phyloP scores from a whole-genome alignment of 2,888 invertebrate genomes.

The Phyllotreta striolata region DNA sequence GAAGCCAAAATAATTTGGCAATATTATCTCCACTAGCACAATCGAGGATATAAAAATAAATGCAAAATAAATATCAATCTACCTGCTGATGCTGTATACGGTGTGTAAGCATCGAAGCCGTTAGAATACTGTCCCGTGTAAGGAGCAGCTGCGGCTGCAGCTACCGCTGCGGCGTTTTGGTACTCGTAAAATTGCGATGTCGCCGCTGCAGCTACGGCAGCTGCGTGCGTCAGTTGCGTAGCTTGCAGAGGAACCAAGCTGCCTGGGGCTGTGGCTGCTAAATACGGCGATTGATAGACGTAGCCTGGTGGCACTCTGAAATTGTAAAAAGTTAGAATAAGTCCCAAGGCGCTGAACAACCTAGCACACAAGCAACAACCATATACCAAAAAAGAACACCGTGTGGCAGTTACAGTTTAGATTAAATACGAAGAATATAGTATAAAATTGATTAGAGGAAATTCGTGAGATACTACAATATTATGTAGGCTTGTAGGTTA shows the following conservation, averaged over 20 bases:
- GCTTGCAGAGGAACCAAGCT: slow-evolving; percentile 73
- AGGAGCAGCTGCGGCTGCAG: slow-evolving; percentile 69
- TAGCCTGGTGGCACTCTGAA: slow-evolving; percentile 79
- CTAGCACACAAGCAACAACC: slow-evolving; percentile 59
- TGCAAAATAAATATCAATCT: slow-evolving; percentile 6
- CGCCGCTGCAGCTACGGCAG: slow-evolving; percentile 79
- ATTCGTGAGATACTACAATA: neutral
- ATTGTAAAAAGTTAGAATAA: slow-evolving; percentile 12
- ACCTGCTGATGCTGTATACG: slow-evolving; percentile 74
- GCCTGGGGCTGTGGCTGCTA: slow-evolving; percentile 70
- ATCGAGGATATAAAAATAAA: slow-evolving; percentile 10
- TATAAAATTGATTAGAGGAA: slow-evolving; percentile 1
- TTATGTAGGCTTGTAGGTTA: slow-evolving; percentile 25
- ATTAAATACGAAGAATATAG: slow-evolving; percentile 6
- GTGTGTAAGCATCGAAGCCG: slow-evolving; percentile 73
- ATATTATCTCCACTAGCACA: slow-evolving; percentile 1
- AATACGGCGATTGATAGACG: slow-evolving; percentile 77
- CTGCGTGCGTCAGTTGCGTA: slow-evolving; percentile 77
- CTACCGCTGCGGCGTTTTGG: slow-evolving; percentile 72
- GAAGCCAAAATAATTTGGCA: slow-evolving; percentile 20
- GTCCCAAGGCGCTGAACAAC: neutral
- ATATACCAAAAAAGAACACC: slow-evolving; percentile 55
- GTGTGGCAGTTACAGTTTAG: slow-evolving; percentile 17
- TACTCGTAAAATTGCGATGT: slow-evolving; percentile 85
- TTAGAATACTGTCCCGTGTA: slow-evolving; percentile 79